Conservation (phyloP, 2,797 vertebrate species). For the Tolypeutes matacus region DNA sequence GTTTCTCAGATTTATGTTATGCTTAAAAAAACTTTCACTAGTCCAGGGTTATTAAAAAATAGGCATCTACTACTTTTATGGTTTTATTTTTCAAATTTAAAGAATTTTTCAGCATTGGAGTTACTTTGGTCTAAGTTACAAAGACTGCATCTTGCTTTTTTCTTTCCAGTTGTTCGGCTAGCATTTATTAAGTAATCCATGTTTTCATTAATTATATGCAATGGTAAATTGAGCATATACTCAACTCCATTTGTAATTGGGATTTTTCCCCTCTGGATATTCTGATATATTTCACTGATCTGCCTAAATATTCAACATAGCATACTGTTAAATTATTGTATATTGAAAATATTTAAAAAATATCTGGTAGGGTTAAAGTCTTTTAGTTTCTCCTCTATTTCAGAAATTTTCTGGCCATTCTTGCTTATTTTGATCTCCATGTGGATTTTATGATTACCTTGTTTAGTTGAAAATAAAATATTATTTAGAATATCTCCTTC, state of each 20-base stretch:
- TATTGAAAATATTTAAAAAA: neutral
- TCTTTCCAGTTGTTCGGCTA: neutral
- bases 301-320: neutral
- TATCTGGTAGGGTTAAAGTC: neutral
- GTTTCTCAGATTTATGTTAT: neutral
- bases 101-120: neutral
- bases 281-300: neutral
- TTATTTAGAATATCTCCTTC: neutral
- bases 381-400: neutral
- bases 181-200: neutral
- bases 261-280: neutral
- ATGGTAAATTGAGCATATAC: neutral
- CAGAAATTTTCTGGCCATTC: neutral
- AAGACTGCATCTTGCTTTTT: neutral
- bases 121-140: neutral
- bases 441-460: neutral
- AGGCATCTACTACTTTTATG: neutral
- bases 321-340: neutral
- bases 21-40: neutral
- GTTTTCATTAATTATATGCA: neutral
- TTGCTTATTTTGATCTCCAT: neutral
- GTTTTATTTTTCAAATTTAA: neutral
- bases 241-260: neutral
- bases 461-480: neutral
- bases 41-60: neutral